These are phyloP conservation scores for Malthinus seriepunctatus DNA, from an alignment of 2,888 invertebrate species.

Conservation along the genomic window DNA sequence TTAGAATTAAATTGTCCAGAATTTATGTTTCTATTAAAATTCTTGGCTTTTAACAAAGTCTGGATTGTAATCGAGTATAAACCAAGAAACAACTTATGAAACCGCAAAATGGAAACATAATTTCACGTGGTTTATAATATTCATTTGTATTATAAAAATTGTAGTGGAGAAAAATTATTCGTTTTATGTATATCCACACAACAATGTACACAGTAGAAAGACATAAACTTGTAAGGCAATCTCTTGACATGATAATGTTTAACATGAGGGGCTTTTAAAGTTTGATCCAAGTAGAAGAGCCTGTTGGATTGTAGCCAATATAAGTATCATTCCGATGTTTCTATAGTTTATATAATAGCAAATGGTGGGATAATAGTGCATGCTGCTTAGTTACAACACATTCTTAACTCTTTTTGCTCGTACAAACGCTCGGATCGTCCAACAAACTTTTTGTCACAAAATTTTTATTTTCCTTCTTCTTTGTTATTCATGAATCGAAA, in stretches of 20 bases:
- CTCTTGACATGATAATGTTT: constrained; percentile 18
- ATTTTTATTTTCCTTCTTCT: constrained; percentile 17
- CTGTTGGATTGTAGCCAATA: constrained; percentile 50
- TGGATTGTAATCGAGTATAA: constrained; percentile 22
- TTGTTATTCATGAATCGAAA: constrained; percentile 20
- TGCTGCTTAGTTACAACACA: constrained; percentile 42
- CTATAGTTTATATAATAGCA: constrained; percentile 40
- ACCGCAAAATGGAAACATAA: constrained; percentile 22
- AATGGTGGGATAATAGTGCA: constrained; percentile 45
- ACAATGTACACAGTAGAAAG: background rate
- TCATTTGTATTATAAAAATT: constrained; percentile 23
- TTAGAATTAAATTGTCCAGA: constrained; percentile 16
- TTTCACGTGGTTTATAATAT: constrained; percentile 28
- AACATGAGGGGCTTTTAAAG: constrained; percentile 30
- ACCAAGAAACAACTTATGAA: constrained; percentile 12
- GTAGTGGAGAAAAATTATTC: constrained; percentile 4
- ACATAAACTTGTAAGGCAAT: constrained; percentile 22
- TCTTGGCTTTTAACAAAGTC: constrained; percentile 39
- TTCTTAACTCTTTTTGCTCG: constrained; percentile 30
- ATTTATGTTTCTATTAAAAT: constrained; percentile 41
- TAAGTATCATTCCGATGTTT: constrained; percentile 41
- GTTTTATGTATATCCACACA: constrained; percentile 13
- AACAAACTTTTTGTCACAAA: constrained; percentile 11
- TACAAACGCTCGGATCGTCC: constrained; percentile 17
- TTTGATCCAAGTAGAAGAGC: constrained; percentile 41